Base-by-base conservation (phyloP, 2,888 invertebrate genomes). In the Xanthia icteritia region DNA sequence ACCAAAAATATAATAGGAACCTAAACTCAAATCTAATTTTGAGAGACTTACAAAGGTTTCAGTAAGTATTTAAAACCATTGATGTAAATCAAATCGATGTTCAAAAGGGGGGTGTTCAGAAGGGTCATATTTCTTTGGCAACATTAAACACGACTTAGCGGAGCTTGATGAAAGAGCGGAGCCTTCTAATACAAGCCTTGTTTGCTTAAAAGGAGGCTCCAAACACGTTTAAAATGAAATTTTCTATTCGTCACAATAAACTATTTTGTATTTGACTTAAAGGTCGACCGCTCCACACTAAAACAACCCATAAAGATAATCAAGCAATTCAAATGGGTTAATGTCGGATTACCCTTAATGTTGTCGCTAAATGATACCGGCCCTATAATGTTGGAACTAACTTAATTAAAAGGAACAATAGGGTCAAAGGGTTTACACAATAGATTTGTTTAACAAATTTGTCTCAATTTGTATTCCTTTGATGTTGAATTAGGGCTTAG, bases 341-440 rank as follows among this genome's bases (percentile, higher is more conserved):
- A 54, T 45, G 48, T 67, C 36, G 51, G 64, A 70, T 67, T 76
- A 76, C 54, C n/a, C 54, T 31, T 42, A 73, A 73, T 76, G 63
- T 64, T n/a, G 39, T 73, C 39, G 15, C 42, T 63, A 69, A 71
- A 73, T 48, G 69, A 64, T 80, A 27, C 17, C 36, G n/a, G 45
- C 64, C 23, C n/a, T 27, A 48, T 70, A 42, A 51, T 63, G 61
- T 56, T 72, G 9, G 17, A 81, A 61, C 60, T 61, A 56, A 77
- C 31, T 82, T 70, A 77, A 85, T 85, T 85, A 77, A 23, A 61
- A 51, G 45, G 23, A 65, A 83, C 60, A 85, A 74, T 45, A 17
- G n/a, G 54, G 54, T 71, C 48, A 27, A 31, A 84, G 15, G 64
- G 60, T 84, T 76, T 11, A 13, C 56, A 31, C 42, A 60, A 68